Percentiles rank a stretch among this genome's conserved stretches.
These are phyloP conservation scores for Atrina japonica DNA, from an alignment of 2,888 invertebrate species.

Conservation along the genomic window DNA sequence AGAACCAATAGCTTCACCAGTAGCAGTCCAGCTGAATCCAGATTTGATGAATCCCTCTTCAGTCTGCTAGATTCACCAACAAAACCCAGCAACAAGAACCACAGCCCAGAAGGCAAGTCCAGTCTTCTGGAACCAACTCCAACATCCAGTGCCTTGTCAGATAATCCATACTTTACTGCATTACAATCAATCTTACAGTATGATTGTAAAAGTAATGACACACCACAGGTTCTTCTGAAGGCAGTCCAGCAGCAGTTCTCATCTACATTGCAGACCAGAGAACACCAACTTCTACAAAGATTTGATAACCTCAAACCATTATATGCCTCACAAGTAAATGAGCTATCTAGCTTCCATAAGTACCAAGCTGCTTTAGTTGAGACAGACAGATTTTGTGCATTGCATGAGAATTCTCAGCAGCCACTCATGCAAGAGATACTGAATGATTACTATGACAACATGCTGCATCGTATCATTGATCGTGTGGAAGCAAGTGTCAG, in stretches of 20 bases:
- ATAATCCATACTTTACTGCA: slow-evolving; percentile 48
- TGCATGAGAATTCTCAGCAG: slow-evolving; percentile 45
- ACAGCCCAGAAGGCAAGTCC: neutral
- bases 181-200: slow-evolving; percentile 45
- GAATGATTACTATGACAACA: slow-evolving; percentile 60
- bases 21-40: slow-evolving; percentile 41
- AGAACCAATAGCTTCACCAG: no score
- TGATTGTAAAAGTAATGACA: slow-evolving; percentile 46
- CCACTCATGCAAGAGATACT: slow-evolving; percentile 49
- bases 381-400: slow-evolving; percentile 51
- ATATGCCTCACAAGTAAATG: slow-evolving; percentile 51
- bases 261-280: slow-evolving; percentile 46
- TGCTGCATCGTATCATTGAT: slow-evolving; percentile 57
- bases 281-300: slow-evolving; percentile 49
- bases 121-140: no score
- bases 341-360: slow-evolving; percentile 53
- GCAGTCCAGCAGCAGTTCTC: slow-evolving; percentile 36
- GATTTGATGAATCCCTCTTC: slow-evolving; percentile 44
- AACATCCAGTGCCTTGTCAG: no score
- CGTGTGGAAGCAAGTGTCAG: slow-evolving; percentile 53
- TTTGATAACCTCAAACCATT: slow-evolving; percentile 44
- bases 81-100: neutral
- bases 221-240: slow-evolving; percentile 52
- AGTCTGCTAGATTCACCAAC: slow-evolving; percentile 35
- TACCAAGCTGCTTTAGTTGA: slow-evolving; percentile 58